These are phyloP conservation scores for Acanthurus leucopareius DNA, from an alignment of 2,797 vertebrate species.

Conservation along the genomic window DNA sequence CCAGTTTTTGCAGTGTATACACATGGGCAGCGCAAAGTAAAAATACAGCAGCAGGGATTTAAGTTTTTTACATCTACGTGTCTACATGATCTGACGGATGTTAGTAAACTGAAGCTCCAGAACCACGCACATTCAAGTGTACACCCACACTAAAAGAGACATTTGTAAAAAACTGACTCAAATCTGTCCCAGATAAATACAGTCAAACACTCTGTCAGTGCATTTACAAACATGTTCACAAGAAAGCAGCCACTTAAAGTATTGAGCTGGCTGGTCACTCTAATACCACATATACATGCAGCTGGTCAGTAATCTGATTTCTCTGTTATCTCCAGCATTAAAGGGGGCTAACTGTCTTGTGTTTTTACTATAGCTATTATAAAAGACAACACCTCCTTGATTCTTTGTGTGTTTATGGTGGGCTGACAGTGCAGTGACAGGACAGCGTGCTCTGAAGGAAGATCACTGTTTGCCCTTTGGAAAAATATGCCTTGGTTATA, in stretches of 20 bases:
- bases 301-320: neutral
- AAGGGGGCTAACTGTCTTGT: neutral
- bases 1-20: neutral
- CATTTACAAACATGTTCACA: neutral
- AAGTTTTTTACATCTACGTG: neutral
- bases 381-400: neutral
- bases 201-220: neutral
- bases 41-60: neutral
- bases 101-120: neutral
- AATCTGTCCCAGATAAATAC: neutral
- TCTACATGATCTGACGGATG: neutral
- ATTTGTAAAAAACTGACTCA: neutral
- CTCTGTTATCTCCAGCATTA: neutral
- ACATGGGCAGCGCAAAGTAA: neutral
- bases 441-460: neutral
- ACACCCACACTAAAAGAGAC: neutral
- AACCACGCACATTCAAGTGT: neutral
- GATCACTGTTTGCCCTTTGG: neutral
- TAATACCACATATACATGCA: neutral
- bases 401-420: neutral
- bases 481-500: too few species aligned
- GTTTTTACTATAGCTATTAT: neutral
- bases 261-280: neutral
- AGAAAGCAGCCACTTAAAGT: neutral
- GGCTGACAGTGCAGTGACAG: neutral